These are phyloP conservation scores for Drosophila peninsularis DNA, from an alignment of 2,888 invertebrate genomes.

Conservation along the genomic window DNA sequence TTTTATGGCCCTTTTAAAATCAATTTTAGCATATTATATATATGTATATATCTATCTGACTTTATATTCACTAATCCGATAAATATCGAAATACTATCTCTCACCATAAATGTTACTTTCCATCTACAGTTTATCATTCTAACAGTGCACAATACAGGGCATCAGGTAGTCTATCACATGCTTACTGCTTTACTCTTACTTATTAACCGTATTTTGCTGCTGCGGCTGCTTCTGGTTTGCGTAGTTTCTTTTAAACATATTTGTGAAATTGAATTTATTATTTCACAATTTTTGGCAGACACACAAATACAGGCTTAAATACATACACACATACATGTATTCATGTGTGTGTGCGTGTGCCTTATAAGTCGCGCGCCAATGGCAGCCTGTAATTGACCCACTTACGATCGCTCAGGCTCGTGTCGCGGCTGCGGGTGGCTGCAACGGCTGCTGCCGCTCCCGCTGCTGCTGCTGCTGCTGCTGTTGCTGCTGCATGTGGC, in stretches of 20 bases:
- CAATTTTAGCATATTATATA: too few species aligned
- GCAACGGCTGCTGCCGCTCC: slow-evolving; percentile 12
- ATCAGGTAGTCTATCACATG: background rate
- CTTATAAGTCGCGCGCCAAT: slow-evolving; percentile 61
- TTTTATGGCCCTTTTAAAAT: too few species aligned
- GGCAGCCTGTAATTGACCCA: slow-evolving; percentile 77
- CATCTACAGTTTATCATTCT: background rate
- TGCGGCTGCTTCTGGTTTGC: slow-evolving; percentile 25
- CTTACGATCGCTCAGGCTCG: slow-evolving; percentile 42
- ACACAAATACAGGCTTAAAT: slow-evolving; percentile 11
- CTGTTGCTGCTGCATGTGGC: slow-evolving; percentile 30
- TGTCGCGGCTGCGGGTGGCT: slow-evolving; percentile 37
- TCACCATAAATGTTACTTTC: background rate
- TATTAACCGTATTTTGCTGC: slow-evolving; percentile 41
- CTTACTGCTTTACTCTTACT: background rate
- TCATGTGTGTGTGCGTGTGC: slow-evolving; percentile 11
- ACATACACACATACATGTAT: background rate
- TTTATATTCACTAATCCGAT: too few species aligned
- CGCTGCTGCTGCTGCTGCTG: too few species aligned
- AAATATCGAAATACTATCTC: too few species aligned
- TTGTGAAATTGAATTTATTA: slow-evolving; percentile 78
- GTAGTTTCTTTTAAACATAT: slow-evolving; percentile 51
- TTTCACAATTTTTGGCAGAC: slow-evolving; percentile 61
- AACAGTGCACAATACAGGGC: background rate
- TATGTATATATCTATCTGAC: too few species aligned